Evolutionary conservation across 2,797 vertebrate genomes (phyloP), one percentile per base, ranked within the genome.

Genomic region (Scleropages formosus): DNA sequence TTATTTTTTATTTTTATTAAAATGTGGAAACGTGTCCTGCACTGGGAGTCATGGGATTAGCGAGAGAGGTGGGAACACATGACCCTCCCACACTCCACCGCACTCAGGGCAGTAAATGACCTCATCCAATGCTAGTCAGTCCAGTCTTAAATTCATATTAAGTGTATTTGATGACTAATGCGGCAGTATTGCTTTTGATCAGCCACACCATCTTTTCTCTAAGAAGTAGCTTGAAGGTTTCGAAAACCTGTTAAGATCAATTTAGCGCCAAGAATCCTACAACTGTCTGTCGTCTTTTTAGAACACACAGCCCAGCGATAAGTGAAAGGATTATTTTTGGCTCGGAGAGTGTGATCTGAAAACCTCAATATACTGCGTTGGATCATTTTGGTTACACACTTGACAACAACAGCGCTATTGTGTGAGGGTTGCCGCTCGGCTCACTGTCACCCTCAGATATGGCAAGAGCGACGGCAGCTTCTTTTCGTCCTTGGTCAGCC

Each of bases 11-110:
- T 18, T 70, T 16, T 12, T 71, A 13, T n/a, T 31, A 6, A 16
- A 51, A 22, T 3, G 18, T 22, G 27, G 27, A 26, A 60, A 18
- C 9, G n/a, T 47, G 13, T 22, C 56, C 49, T 39, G 16, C 20
- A 24, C 39, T 8, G 18, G 8, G 73, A 56, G 73, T 12, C 8
- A 13, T 53, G 73, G 47, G 62, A 66, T 75, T 66, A 67, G 11
- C 11, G 24, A 20, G 47, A 75, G 24, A 66, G 47, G 73, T 66
- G 63, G 18, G 26, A 66, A 31, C 26, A 8, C 46, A 9, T 44
- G 26, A 51, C 18, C 63, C 22, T 20, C 7, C 59, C 53, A 53
- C 49, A 61, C 68, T 27, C 66, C 44, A 18, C 44, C 39, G 46
- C 18, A 47, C 8, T 46, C 1, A 7, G n/a, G 16, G n/a, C 4